A percentile compares a stretch with the other conserved stretches of the same genome.
phyloP scores from a whole-genome alignment of 2,113 vertebrate species.

The Prinia subflava region DNA sequence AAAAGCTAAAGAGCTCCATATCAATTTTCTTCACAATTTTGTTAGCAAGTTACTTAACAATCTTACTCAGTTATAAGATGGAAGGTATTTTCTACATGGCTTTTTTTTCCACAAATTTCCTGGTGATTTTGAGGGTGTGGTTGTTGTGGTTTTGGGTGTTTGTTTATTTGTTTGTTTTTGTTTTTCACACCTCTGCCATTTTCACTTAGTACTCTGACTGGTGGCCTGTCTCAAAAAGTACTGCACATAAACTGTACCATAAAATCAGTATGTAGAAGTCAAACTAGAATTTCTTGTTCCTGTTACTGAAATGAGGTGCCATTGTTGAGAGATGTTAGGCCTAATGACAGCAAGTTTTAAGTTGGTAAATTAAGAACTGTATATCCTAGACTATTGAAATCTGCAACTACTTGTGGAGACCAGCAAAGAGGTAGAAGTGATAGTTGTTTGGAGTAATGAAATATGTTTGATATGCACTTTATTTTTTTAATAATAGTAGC shows the following conservation, averaged over 20 bases:
- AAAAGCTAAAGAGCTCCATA: not conserved
- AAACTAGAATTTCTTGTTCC: not conserved
- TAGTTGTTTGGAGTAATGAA: not conserved
- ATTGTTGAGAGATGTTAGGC: not conserved
- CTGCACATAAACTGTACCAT: not conserved
- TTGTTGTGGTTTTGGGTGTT: no score
- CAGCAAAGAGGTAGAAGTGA: not conserved
- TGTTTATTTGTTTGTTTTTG: not conserved
- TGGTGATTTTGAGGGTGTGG: not conserved
- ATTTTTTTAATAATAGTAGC: not conserved
- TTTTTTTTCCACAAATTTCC: not conserved
- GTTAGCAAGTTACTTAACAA: not conserved
- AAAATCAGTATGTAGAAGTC: not conserved
- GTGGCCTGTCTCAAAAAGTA: not conserved
- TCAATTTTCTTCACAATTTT: slow-evolving; percentile 2
- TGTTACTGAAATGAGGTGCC: not conserved
- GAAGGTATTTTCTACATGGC: not conserved
- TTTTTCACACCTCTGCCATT: not conserved
- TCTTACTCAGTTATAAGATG: not conserved
- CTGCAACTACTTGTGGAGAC: not conserved
- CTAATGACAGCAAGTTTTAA: not conserved
- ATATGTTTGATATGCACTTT: not conserved
- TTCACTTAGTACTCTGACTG: not conserved
- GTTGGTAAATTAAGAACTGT: not conserved
- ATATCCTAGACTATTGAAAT: not conserved